Evolutionary conservation across 2,113 vertebrate genomes (phyloP), one percentile per base, ranked within the genome.

Genomic region (Callospermophilus lateralis): DNA sequence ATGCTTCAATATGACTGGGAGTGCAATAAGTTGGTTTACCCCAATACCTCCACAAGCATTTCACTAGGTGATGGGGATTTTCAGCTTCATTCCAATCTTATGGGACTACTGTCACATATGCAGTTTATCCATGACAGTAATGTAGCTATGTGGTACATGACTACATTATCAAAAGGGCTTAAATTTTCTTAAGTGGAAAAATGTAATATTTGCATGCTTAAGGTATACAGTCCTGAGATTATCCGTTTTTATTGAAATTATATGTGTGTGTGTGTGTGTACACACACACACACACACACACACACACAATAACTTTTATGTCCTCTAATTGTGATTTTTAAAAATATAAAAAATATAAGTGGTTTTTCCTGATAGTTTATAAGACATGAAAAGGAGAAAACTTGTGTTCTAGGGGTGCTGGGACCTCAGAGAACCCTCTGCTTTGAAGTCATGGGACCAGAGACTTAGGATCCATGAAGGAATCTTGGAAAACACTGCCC

Each of bases 181-280:
- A 42, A 34, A 45, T 79, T 96, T 79, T 84, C 67, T 89, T 84
- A 68, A 55, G 30, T 39, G 19, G n/a, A 67, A 84, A 93, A 91
- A 58, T 58, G 6, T 5, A 81, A 51, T 55, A 73, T 78, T 11
- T 45, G 4, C 55, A 81, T 45, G 9, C 53, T 79, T 26, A 55
- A 70, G 42, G 16, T 37, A 11, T 32, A 91, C 1, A 65, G 24
- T 24, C 63, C 34, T 79, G 0, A 42, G 53, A 81, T 48, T 92
- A 92, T 20, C 78, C 19, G 61, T 79, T 85, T 92, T 67, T 68
- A 72, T 37, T 51, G 30, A 55, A 67, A 67, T 53, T 72, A 1
- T 34, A 4, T n/a, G 42, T 32, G 3, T 30, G 73, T 6, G 15
- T 53, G 4, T 53, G 37, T 32, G 1, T 30, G 48, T 6, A 4